Percentiles rank a stretch among this genome's conserved stretches.
Conservation (phyloP, 2,113 vertebrate species). For the Archilochus colubris region DNA sequence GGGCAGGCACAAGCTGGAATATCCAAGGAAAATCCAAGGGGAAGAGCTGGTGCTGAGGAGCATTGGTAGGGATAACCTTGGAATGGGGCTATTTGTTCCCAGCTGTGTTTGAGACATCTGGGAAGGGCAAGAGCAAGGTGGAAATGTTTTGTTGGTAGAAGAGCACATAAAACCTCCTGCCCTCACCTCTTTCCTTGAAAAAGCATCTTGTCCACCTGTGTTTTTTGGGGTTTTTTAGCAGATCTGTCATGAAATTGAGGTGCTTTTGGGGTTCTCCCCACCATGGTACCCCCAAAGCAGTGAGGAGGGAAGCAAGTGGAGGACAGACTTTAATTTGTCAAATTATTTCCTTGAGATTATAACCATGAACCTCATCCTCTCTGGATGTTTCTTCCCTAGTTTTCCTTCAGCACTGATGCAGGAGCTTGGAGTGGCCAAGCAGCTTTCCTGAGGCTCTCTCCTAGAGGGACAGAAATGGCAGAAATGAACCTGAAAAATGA, state of each 20-base stretch:
- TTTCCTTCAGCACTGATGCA: neutral
- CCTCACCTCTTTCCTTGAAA: neutral
- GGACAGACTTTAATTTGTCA: neutral
- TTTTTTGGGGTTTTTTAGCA: neutral
- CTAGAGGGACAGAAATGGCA: neutral
- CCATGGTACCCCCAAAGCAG: neutral
- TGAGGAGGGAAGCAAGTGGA: neutral
- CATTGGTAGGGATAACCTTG: neutral
- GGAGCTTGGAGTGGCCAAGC: neutral
- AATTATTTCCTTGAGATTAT: neutral
- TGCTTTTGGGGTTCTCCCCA: neutral
- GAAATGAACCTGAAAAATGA: neutral
- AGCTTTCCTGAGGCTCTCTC: neutral
- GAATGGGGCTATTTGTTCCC: neutral
- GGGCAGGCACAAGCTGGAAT: neutral
- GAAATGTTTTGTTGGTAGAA: neutral
- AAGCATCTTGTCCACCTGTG: rapidly evolving
- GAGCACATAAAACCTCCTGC: neutral
- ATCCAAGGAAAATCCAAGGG: neutral
- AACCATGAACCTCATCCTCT: neutral
- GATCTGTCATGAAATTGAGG: neutral
- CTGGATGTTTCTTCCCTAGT: neutral
- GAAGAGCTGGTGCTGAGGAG: neutral
- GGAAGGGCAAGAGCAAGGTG: neutral
- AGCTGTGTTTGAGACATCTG: neutral